These are phyloP conservation scores for Zeus faber DNA, from an alignment of 2,113 vertebrate species.

Conservation along the genomic window DNA sequence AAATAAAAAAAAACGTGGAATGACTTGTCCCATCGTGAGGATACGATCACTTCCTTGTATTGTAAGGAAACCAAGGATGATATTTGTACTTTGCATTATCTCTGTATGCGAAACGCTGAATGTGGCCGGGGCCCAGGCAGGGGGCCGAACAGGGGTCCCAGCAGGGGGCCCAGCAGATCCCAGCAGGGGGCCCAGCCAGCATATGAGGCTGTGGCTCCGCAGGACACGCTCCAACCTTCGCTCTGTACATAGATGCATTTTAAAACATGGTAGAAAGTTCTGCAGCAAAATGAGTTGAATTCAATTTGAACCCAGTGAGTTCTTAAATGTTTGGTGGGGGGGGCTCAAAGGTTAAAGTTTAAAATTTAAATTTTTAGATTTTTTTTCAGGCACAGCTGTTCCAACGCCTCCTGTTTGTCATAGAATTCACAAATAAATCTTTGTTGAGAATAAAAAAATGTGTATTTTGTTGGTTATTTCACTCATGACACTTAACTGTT, in stretches of 20 bases:
- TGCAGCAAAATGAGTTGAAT: slow-evolving; percentile 20
- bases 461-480: not conserved
- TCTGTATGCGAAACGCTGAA: slow-evolving; percentile 67
- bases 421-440: slow-evolving; percentile 76
- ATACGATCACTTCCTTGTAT: slow-evolving; percentile 29
- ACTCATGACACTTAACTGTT: no score
- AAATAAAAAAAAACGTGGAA: slow-evolving; percentile 11
- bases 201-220: slow-evolving; percentile 65
- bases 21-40: no score
- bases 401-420: slow-evolving; percentile 72
- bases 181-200: slow-evolving; percentile 59
- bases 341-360: no score
- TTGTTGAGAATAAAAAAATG: slow-evolving; percentile 52
- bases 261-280: slow-evolving; percentile 26
- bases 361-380: not conserved
- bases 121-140: slow-evolving; percentile 52
- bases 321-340: slow-evolving; percentile 14
- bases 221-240: slow-evolving; percentile 44
- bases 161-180: no score
- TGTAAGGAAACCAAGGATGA: slow-evolving; percentile 45
- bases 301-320: slow-evolving; percentile 27
- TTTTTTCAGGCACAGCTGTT: slow-evolving; percentile 50
- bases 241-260: slow-evolving; percentile 65
- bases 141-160: no score
- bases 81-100: slow-evolving; percentile 61